Percentiles rank a stretch among this genome's conserved stretches.
These are phyloP conservation scores for Idaea aversata DNA, from an alignment of 2,888 invertebrate genomes.

Conservation along the genomic window DNA sequence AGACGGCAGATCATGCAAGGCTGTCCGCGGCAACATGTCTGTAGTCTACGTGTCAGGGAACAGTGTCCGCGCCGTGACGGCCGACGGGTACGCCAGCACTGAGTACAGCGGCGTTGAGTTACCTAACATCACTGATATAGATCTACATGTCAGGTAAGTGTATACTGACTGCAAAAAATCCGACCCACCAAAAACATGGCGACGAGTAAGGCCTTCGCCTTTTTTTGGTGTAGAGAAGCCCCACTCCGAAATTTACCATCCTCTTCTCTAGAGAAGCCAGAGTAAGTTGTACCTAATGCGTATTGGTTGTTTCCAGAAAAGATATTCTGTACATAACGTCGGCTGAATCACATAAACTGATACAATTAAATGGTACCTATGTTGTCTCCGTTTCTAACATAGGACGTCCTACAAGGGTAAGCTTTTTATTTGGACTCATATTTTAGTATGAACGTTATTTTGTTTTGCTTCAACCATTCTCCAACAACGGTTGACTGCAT, in stretches of 20 bases:
- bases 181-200: neutral
- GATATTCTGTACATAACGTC: slow-evolving; percentile 53
- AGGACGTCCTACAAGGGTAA: slow-evolving; percentile 58
- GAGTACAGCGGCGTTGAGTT: slow-evolving; percentile 43
- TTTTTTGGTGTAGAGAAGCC: neutral
- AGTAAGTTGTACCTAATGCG: too few relatives aligned
- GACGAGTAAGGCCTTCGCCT: neutral
- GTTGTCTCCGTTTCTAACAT: slow-evolving; percentile 58
- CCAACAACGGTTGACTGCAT: too few relatives aligned
- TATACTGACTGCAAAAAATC: neutral
- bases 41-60: slow-evolving; percentile 78
- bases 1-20: slow-evolving; percentile 85
- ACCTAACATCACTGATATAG: slow-evolving; percentile 46
- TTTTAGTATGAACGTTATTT: too few relatives aligned
- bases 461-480: too few relatives aligned
- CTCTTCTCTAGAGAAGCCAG: too few relatives aligned
- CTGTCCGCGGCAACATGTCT: slow-evolving; percentile 75
- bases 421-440: neutral
- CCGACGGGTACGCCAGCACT: slow-evolving; percentile 39
- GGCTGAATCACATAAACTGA: slow-evolving; percentile 42
- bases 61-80: slow-evolving; percentile 76
- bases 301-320: slow-evolving; percentile 34
- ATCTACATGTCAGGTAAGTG: slow-evolving; percentile 50
- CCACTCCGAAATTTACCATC: neutral
- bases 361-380: slow-evolving; percentile 55